phyloP scores from a whole-genome alignment of 2,888 invertebrate genomes.

The Atethmia centrago region DNA sequence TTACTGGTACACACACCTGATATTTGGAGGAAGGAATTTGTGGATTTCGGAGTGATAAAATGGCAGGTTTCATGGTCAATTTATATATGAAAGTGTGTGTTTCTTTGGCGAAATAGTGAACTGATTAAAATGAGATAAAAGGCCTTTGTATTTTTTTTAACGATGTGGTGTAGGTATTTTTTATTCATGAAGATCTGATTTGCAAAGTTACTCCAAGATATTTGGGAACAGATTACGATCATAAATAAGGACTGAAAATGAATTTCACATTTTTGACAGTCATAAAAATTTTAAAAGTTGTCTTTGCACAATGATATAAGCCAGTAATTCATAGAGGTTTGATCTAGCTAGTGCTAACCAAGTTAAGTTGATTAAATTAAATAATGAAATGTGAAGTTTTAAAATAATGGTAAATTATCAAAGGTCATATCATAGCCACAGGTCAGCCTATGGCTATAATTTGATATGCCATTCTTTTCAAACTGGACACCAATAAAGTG shows the following conservation, averaged over 20 bases:
- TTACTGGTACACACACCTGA: constrained; percentile 35
- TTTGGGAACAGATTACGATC: neutral
- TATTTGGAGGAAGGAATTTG: constrained; percentile 6
- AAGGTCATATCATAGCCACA: no score
- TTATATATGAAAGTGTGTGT: neutral
- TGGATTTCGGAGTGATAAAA: constrained; percentile 20
- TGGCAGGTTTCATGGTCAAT: neutral
- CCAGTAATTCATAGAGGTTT: neutral
- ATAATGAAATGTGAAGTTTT: no score
- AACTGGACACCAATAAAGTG: no score
- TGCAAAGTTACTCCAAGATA: neutral
- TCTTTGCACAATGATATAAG: neutral
- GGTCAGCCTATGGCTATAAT: neutral
- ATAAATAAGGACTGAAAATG: neutral
- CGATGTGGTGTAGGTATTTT: no score
- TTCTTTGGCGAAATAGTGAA: neutral
- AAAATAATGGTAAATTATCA: no score
- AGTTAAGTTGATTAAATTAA: neutral
- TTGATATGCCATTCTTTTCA: neutral
- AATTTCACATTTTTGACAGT: neutral
- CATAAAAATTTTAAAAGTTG: neutral
- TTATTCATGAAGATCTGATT: neutral
- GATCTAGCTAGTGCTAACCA: neutral
- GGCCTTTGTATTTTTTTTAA: neutral
- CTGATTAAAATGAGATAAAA: neutral